These are phyloP conservation scores for Fundulus diaphanus DNA, from an alignment of 2,797 vertebrate genomes.

Conservation along the genomic window DNA sequence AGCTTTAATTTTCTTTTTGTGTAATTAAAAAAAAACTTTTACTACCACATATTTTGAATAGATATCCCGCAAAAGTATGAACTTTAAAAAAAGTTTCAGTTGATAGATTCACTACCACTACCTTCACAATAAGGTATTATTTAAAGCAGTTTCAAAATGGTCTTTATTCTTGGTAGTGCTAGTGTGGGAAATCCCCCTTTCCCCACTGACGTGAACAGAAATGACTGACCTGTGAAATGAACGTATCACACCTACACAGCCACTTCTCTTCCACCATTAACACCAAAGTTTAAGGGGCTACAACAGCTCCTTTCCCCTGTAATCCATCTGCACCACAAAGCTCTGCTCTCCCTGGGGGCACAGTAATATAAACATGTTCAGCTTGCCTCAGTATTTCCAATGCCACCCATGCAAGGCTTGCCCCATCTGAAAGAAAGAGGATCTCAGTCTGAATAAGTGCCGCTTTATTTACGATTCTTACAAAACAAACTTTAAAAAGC, in stretches of 20 bases:
- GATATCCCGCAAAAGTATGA: neutral
- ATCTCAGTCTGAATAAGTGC: conserved; percentile 71
- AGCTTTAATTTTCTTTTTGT: neutral
- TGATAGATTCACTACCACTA: neutral
- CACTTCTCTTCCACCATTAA: conserved; percentile 77
- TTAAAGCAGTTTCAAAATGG: conserved; percentile 28
- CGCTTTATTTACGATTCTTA: conserved; percentile 74
- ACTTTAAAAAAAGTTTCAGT: neutral
- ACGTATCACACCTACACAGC: conserved; percentile 75
- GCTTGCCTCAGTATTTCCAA: conserved; percentile 78
- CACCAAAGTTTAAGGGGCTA: conserved; percentile 72
- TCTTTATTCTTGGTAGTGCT: conserved; percentile 17
- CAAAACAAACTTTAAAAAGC: conserved; percentile 75
- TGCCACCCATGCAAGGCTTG: conserved; percentile 70
- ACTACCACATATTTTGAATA: neutral
- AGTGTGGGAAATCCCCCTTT: conserved; percentile 42
- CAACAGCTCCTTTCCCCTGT: conserved; percentile 66
- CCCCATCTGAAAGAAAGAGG: conserved; percentile 64
- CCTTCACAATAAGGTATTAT: conserved; percentile 8
- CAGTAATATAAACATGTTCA: conserved; percentile 75
- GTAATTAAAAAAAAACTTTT: neutral
- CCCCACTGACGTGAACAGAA: conserved; percentile 36
- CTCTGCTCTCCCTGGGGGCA: conserved; percentile 70
- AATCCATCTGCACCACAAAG: conserved; percentile 74
- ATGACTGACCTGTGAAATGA: conserved; percentile 62